Evolutionary conservation across 2,888 invertebrate genomes (phyloP).

Genomic region (Idaea dimidiata): DNA sequence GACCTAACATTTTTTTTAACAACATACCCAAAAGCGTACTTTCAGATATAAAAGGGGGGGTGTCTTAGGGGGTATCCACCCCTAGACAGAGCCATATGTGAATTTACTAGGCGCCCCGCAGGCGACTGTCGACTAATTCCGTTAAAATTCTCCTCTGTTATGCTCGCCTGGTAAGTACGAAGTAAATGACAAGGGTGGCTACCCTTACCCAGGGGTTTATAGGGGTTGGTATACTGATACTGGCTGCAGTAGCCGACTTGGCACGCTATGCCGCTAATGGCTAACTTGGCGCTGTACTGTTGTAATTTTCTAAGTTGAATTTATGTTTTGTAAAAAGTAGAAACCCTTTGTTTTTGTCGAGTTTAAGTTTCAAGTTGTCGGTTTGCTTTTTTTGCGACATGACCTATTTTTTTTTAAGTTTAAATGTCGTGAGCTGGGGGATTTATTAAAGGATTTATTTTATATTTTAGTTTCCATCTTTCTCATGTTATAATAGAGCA

Average conservation of each 20-base stretch:
- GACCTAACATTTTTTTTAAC: conserved; percentile 2
- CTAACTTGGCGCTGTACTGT: background rate
- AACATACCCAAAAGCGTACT: background rate
- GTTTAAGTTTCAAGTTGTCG: too few relatives aligned
- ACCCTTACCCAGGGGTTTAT: conserved; percentile 15
- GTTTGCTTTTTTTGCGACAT: background rate
- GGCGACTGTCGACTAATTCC: conserved; percentile 77
- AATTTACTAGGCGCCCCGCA: conserved; percentile 78
- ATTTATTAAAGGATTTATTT: too few relatives aligned
- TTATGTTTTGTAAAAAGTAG: background rate
- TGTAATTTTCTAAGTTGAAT: background rate
- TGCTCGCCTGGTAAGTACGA: conserved; percentile 73
- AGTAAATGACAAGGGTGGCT: conserved; percentile 67
- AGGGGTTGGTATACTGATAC: conserved; percentile 38
- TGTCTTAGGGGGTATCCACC: conserved; percentile 26
- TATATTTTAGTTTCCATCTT: too few relatives aligned
- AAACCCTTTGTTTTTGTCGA: background rate
- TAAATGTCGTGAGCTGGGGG: too few relatives aligned
- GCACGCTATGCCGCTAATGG: conserved; percentile 30
- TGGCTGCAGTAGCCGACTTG: conserved; percentile 47
- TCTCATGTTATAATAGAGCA: too few relatives aligned
- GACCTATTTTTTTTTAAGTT: too few relatives aligned
- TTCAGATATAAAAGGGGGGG: conserved; percentile 12
- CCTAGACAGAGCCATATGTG: conserved; percentile 56
- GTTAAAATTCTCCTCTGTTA: conserved; percentile 76